A percentile compares a stretch with the other conserved stretches of the same genome.
These are phyloP conservation scores for Paedocypris sp. DNA, from an alignment of 2,113 vertebrate genomes.

Conservation along the genomic window DNA sequence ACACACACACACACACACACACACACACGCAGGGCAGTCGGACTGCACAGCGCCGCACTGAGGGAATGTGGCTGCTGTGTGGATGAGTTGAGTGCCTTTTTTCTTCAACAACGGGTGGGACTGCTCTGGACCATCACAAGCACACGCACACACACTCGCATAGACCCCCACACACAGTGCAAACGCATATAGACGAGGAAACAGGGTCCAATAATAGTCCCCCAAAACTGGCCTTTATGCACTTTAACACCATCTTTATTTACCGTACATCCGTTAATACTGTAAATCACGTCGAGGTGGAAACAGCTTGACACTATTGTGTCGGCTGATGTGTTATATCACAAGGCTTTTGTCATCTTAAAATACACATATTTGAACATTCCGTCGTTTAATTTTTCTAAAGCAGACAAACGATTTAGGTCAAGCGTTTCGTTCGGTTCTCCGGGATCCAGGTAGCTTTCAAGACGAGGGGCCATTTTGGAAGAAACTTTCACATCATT, in stretches of 20 bases:
- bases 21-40: slow-evolving; percentile 54
- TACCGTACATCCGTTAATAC: neutral
- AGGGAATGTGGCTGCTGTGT: slow-evolving; percentile 58
- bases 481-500: slow-evolving; percentile 27
- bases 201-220: neutral
- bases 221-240: slow-evolving; percentile 49
- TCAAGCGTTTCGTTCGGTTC: neutral
- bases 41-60: slow-evolving; percentile 56
- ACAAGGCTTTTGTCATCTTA: too few relatives aligned
- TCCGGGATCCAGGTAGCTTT: neutral
- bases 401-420: neutral
- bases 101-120: slow-evolving; percentile 88
- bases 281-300: too few relatives aligned
- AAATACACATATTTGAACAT: too few relatives aligned
- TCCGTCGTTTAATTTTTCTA: too few relatives aligned
- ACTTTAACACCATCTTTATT: slow-evolving; percentile 49
- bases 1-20: slow-evolving; percentile 5
- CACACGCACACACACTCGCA: slow-evolving; percentile 13
- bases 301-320: too few relatives aligned
- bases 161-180: neutral
- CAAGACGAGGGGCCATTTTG: neutral
- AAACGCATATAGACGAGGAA: neutral
- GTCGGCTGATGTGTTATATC: too few relatives aligned
- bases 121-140: slow-evolving; percentile 50
- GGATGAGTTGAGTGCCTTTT: slow-evolving; percentile 93